phyloP scores from a whole-genome alignment of 2,888 invertebrate genomes.

The Venusia cambrica region DNA sequence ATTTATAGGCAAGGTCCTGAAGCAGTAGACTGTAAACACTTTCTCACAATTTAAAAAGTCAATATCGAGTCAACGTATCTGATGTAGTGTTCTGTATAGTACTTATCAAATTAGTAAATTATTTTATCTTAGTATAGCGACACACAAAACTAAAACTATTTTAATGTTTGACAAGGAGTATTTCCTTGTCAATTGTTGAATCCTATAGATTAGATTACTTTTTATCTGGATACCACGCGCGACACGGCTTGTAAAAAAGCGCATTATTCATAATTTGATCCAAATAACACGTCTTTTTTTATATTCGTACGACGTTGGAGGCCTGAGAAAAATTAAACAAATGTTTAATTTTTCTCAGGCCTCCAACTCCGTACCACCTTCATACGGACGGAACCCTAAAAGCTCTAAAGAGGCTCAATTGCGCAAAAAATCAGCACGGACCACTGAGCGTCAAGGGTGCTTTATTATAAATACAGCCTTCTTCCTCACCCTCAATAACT shows the following conservation, averaged over 20 bases:
- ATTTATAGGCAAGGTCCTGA: constrained; percentile 33
- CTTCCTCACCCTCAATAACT: constrained; percentile 41
- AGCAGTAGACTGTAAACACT: constrained; percentile 62
- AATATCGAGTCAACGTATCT: constrained; percentile 2
- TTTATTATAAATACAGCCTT: constrained; percentile 55
- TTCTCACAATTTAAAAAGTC: constrained; percentile 49
- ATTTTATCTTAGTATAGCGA: too few species aligned
- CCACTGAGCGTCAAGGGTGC: constrained; percentile 60
- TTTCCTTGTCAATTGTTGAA: too few species aligned
- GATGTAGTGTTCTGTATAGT: constrained; percentile 6
- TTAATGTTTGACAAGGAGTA: too few species aligned
- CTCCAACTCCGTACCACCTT: constrained; percentile 1
- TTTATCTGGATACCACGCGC: too few species aligned
- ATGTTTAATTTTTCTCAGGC: not conserved
- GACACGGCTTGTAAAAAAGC: too few species aligned
- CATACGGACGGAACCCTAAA: constrained; percentile 23
- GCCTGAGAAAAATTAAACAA: too few species aligned
- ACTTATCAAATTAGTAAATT: too few species aligned
- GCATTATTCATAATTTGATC: too few species aligned
- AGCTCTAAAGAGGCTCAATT: constrained; percentile 42
- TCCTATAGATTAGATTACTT: too few species aligned
- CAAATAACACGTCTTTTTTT: too few species aligned
- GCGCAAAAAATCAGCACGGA: constrained; percentile 69
- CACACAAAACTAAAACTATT: too few species aligned
- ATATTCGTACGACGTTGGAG: too few species aligned